A percentile compares a stretch with the other conserved stretches of the same genome.
Conservation (phyloP, 23 tunicate genomes). For the Pegea sp. region DNA sequence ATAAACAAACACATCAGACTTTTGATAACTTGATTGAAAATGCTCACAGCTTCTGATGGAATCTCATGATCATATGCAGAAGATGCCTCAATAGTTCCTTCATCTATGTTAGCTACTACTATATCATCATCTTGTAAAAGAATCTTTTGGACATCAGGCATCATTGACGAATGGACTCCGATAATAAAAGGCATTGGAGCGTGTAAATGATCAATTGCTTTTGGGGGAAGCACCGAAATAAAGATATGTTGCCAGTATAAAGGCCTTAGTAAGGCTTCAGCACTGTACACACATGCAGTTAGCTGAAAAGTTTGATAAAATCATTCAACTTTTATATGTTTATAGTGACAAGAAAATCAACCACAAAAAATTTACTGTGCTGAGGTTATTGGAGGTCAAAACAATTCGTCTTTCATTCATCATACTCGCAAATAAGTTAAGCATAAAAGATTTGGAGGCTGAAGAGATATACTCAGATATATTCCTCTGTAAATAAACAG, state of each 20-base stretch:
- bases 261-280: constrained; percentile 59
- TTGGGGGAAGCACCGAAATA: constrained; percentile 66
- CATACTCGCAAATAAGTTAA: constrained; percentile 49
- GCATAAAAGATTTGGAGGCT: constrained; percentile 25
- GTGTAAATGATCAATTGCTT: constrained; percentile 55
- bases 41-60: constrained; percentile 36
- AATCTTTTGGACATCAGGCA: constrained; percentile 6
- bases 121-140: background rate
- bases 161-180: constrained; percentile 66
- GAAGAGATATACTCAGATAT: constrained; percentile 41
- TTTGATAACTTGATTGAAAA: background rate
- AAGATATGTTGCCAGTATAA: constrained; percentile 89
- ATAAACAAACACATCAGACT: background rate
- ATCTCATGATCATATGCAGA: constrained; percentile 29
- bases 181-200: constrained; percentile 92
- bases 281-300: constrained; percentile 64
- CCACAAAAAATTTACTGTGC: constrained; percentile 13
- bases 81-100: constrained; percentile 13
- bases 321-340: background rate
- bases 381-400: constrained; percentile 30
- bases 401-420: constrained; percentile 65
- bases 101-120: constrained; percentile 25
- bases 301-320: constrained; percentile 9
- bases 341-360: background rate
- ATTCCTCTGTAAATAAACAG: constrained; percentile 20